phyloP scores from a whole-genome alignment of 2,888 invertebrate genomes.

The Lithophane semibrunnea region DNA sequence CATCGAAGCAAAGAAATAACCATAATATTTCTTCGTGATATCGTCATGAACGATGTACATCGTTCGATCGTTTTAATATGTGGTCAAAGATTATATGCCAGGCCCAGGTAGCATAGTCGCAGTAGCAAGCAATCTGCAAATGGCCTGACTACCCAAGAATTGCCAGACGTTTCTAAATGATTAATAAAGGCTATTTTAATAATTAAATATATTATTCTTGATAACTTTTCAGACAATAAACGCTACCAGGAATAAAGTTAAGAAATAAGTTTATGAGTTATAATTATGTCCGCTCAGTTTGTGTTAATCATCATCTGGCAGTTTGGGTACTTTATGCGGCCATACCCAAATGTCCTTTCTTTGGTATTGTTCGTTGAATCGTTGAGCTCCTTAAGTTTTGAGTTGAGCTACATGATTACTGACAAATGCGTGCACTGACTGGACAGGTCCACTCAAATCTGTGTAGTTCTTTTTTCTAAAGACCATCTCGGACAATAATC shows the following conservation, averaged over 20 bases:
- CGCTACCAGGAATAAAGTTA: not conserved
- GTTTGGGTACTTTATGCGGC: not conserved
- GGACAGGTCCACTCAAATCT: too few relatives aligned
- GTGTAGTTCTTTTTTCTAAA: too few relatives aligned
- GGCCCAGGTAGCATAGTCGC: too few relatives aligned
- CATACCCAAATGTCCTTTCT: not conserved
- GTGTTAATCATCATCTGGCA: not conserved
- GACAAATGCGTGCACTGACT: too few relatives aligned
- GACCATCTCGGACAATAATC: too few relatives aligned
- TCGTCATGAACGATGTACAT: too few relatives aligned
- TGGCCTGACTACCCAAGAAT: not conserved
- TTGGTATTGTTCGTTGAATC: not conserved
- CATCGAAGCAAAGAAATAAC: too few relatives aligned
- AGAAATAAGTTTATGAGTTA: not conserved
- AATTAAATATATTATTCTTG: not conserved
- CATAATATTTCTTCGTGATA: too few relatives aligned
- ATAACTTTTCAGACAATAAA: not conserved
- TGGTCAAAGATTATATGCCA: not conserved
- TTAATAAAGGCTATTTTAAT: not conserved
- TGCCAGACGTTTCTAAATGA: too few relatives aligned
- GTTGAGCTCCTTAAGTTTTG: too few relatives aligned
- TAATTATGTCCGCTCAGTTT: not conserved
- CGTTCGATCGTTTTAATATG: too few relatives aligned
- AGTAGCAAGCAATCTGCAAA: not conserved
- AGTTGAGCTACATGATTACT: too few relatives aligned